These are phyloP conservation scores for Polydrusus tereticollis DNA, from an alignment of 2,888 invertebrate species.

Conservation along the genomic window DNA sequence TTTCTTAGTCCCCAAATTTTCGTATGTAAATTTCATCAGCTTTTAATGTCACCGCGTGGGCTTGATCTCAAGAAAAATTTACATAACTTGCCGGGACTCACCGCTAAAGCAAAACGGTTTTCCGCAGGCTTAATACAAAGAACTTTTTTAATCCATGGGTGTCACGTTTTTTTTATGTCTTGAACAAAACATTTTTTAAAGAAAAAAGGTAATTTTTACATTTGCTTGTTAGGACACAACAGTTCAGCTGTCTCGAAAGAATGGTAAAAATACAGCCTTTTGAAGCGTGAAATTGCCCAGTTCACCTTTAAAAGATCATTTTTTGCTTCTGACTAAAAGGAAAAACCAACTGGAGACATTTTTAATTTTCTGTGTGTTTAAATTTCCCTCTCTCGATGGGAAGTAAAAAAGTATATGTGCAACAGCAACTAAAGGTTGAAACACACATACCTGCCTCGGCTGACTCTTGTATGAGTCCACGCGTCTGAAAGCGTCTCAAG, in stretches of 20 bases:
- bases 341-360: no score
- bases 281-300: no score
- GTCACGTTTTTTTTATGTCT: constrained; percentile 3
- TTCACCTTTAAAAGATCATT: no score
- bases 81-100: constrained; percentile 32
- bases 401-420: no score
- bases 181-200: neutral
- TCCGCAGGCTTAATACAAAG: constrained; percentile 25
- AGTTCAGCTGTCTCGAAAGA: neutral
- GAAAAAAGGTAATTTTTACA: neutral
- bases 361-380: no score
- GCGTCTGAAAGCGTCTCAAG: no score
- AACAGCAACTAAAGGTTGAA: no score
- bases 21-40: constrained; percentile 50
- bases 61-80: constrained; percentile 42
- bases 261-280: neutral
- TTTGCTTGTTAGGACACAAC: neutral
- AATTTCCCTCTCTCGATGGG: no score
- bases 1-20: constrained; percentile 37
- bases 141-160: constrained; percentile 32
- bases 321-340: no score
- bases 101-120: constrained; percentile 30
- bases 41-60: constrained; percentile 47
- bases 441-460: no score
- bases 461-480: no score